Evolutionary conservation across 2,113 vertebrate species (phyloP).

Genomic region (Holacanthus passer): DNA sequence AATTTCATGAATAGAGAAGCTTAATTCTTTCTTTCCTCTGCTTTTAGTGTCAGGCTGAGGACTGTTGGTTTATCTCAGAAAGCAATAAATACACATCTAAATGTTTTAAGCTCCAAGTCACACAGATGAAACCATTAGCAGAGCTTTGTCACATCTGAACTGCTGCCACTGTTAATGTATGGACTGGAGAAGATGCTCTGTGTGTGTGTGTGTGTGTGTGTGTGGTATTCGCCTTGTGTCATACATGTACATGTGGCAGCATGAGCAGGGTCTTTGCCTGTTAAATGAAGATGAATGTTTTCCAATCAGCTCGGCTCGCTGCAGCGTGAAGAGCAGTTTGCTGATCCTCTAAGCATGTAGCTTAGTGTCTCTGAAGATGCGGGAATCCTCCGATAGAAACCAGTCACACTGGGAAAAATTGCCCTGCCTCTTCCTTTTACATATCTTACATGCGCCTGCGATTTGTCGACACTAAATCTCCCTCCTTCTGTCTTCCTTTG

Average conservation of each 20-base stretch:
- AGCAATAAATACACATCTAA: slow-evolving; percentile 22
- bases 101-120: slow-evolving; percentile 40
- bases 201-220: neutral
- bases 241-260: slow-evolving; percentile 34
- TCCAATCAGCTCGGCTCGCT: slow-evolving; percentile 62
- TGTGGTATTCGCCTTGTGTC: neutral
- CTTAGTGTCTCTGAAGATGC: slow-evolving; percentile 52
- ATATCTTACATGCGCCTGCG: slow-evolving; percentile 30
- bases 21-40: slow-evolving; percentile 8
- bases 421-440: neutral
- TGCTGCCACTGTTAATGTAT: neutral
- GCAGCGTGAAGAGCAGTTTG: slow-evolving; percentile 69
- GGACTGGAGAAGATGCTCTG: neutral
- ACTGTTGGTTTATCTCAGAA: neutral
- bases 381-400: slow-evolving; percentile 42
- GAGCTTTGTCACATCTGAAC: slow-evolving; percentile 2
- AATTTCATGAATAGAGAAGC: slow-evolving; percentile 48
- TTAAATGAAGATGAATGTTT: slow-evolving; percentile 83
- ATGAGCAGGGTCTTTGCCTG: slow-evolving; percentile 53
- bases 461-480: slow-evolving; percentile 33
- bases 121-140: slow-evolving; percentile 22
- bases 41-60: neutral
- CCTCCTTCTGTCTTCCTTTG: slow-evolving; percentile 29
- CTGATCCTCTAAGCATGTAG: slow-evolving; percentile 53
- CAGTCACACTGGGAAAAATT: slow-evolving; percentile 20